Evolutionary conservation across 2,888 invertebrate species (phyloP).

Genomic region (Antitype chi): DNA sequence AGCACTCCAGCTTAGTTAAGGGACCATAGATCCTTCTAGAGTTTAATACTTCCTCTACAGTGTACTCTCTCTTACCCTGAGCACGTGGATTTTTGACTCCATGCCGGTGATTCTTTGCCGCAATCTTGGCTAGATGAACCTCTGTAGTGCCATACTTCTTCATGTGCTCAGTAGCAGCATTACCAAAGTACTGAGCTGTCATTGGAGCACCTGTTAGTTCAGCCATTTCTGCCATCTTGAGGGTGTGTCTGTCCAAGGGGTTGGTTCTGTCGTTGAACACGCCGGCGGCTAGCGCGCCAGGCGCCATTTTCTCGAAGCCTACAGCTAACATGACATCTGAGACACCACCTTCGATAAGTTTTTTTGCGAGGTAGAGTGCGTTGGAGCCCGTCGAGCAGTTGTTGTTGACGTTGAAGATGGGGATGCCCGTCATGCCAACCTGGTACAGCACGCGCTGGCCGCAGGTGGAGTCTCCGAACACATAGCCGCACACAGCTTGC

Average conservation of each 20-base stretch:
- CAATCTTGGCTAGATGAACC: conserved; percentile 99
- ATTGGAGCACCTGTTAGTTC: conserved; percentile 96
- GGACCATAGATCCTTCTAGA: conserved; percentile 97
- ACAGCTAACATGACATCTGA: conserved; percentile 97
- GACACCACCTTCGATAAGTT: conserved; percentile 96
- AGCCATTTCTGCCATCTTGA: conserved; percentile 95
- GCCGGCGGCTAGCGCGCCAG: conserved; percentile 94
- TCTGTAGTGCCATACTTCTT: conserved; percentile 98
- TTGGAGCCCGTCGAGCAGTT: conserved; percentile 99
- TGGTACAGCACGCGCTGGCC: conserved; percentile 99
- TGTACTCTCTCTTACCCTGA: conserved; percentile 98
- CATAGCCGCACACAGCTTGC: conserved; percentile 98
- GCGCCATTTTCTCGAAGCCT: conserved; percentile 99
- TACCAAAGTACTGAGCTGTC: conserved; percentile 98
- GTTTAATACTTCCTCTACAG: conserved; percentile 96
- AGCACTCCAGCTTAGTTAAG: conserved; percentile 98
- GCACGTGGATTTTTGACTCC: conserved; percentile 99
- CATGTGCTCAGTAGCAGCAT: conserved; percentile 99
- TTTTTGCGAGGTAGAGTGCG: conserved; percentile 97
- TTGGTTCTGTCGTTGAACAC: conserved; percentile 96
- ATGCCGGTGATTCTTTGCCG: conserved; percentile 99
- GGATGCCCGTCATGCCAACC: conserved; percentile 98
- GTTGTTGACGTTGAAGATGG: conserved; percentile 99
- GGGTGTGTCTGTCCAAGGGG: conserved; percentile 97
- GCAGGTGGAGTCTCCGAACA: conserved; percentile 98